Evolutionary conservation across 1,140 invertebrate genomes (phyloP), one percentile per base, ranked within the genome.

Genomic region (Melanaphis sacchari): DNA sequence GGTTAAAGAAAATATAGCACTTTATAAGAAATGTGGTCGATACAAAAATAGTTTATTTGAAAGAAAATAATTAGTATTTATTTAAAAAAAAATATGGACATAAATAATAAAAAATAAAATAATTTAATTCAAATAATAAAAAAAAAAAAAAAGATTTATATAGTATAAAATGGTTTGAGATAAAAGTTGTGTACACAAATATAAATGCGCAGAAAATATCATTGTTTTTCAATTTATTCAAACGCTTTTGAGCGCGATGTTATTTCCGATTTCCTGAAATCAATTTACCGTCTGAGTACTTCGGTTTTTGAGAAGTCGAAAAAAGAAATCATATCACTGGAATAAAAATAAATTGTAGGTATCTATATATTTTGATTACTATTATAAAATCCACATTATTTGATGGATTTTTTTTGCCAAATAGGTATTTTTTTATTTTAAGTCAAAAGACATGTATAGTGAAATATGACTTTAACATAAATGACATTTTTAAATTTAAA

Each of bases 221-320:
- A 76, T 76, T 76, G 59, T 76, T 76, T 76, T 76, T 76, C 59
- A 76, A 76, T 76, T 76, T 76, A 76, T 76, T 76, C 59, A n/a
- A 76, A 76, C n/a, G 59, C 59, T 76, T 76, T 76, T 76, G 59
- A 76, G 59, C 31, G 31, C 11, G n/a, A 76, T n/a, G 59, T 76
- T 76, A 76, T 76, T 76, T 76, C 31, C 59, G 59, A 76, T 76
- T 76, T 76, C 15, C 1, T 18, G 59, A 76, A 76, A 76, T 76
- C 59, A 76, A 76, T 76, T 76, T 76, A 76, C 59, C 59, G 15
- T 76, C n/a, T 76, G 59, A 76, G 31, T 76, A 76, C 59, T 76
- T 76, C 31, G 31, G n/a, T 76, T 66, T 66, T 76, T 76, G 59
- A 76, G 31, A 31, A 76, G 59, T 76, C 31, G n/a, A 76, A 76